A percentile compares a stretch with the other conserved stretches of the same genome.
Conservation (phyloP, 2,888 invertebrate genomes). For the Craniophora ligustri region DNA sequence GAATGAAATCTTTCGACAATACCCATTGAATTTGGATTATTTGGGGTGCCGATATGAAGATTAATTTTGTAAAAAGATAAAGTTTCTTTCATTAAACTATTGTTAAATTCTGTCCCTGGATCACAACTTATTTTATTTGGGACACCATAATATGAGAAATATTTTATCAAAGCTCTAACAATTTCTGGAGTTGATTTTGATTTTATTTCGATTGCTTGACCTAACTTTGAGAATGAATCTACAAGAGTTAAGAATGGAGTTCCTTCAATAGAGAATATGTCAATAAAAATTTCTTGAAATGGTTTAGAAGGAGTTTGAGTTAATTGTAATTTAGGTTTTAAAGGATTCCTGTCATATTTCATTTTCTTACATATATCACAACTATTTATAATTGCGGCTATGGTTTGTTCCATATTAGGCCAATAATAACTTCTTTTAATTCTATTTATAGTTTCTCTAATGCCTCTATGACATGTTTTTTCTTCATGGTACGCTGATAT, state of each 20-base stretch:
- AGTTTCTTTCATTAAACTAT: constrained; percentile 34
- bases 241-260: neutral
- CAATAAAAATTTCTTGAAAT: constrained; percentile 53
- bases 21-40: constrained; percentile 51
- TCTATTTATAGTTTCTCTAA: constrained; percentile 47
- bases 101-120: constrained; percentile 17
- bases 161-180: constrained; percentile 51
- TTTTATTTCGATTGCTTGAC: neutral
- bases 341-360: constrained; percentile 29
- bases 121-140: constrained; percentile 10
- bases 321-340: constrained; percentile 49
- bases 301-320: constrained; percentile 50
- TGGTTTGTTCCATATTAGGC: too few relatives aligned
- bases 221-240: neutral
- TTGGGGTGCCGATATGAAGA: constrained; percentile 48
- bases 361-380: constrained; percentile 49
- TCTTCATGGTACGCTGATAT: constrained; percentile 39
- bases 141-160: constrained; percentile 12
- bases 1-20: constrained; percentile 51
- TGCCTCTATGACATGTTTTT: constrained; percentile 49
- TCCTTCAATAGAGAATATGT: constrained; percentile 35
- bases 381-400: constrained; percentile 36
- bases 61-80: constrained; percentile 52
- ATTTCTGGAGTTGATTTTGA: constrained; percentile 40
- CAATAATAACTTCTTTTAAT: constrained; percentile 45